Evolutionary conservation across 2,797 vertebrate genomes (phyloP), one percentile per base, ranked within the genome.

Genomic region (Tenualosa thibaudeaui): DNA sequence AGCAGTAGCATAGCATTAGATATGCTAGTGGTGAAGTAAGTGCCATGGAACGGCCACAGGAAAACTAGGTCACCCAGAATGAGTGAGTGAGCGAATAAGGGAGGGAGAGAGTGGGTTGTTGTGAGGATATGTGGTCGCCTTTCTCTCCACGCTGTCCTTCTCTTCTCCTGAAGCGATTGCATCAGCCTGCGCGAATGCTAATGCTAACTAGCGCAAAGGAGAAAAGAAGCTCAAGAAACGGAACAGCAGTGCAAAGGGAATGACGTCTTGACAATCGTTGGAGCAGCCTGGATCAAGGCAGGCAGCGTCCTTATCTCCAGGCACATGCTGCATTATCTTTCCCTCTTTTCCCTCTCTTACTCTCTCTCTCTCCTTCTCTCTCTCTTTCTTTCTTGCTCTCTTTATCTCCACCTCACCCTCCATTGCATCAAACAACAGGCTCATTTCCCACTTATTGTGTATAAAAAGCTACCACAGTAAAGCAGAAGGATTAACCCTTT

Each of bases 61-160:
- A 78, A 78, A 78, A 78, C 71, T 78, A 40, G 71, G 71, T 78
- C 71, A 78, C 37, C 37, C 71, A 17, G 40, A 78, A 19, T 22
- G 5, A 17, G 71, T 40, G 65, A 40, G 71, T 0, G 24, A 31
- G 62, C 3, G 26, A 68, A 10, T 4, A 24, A 65, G 62, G 9
- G 24, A 65, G 24, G 1, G n/a, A 65, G 60, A 1, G 62, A 68
- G 24, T 26, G 37, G 31, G 31, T 1, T 43, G 5, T 1, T 60
- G n/a, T 6, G 54, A 5, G 40, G 37, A 78, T 78, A 40, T 46
- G 65, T 37, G 65, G 65, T 71, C 12, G 12, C 65, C 65, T 71
- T 71, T 31, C 40, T 3, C 65, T 40, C 26, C 10, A 4, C 40
- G 13, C 68, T 40, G 12, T 56, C 54, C 54, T 56, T 62, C 58